phyloP scores from a whole-genome alignment of 2,888 invertebrate genomes.

The Lucinisca nassula region DNA sequence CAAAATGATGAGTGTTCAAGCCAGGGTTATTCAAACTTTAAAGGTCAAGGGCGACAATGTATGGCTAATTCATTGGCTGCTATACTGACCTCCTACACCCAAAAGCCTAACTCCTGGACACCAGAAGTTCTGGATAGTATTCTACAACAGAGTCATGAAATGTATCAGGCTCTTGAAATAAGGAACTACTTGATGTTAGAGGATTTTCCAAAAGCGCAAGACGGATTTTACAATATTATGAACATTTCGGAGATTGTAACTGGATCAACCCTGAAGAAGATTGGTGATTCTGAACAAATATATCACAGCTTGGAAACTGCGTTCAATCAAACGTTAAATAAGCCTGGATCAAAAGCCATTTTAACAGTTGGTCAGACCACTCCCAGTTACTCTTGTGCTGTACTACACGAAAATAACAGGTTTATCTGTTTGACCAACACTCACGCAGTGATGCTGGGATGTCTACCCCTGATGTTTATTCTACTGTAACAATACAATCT shows the following conservation, averaged over 20 bases:
- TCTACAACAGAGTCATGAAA: neutral
- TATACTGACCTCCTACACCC: neutral
- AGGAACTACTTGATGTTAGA: conserved; percentile 3
- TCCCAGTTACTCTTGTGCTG: conserved; percentile 21
- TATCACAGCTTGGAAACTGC: neutral
- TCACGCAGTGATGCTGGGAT: conserved; percentile 6
- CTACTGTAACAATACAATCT: neutral
- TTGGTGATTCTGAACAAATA: neutral
- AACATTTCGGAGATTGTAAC: neutral
- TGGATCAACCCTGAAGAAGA: conserved; percentile 17
- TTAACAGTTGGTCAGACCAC: conserved; percentile 8
- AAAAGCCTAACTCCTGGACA: conserved; percentile 3
- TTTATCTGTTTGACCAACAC: conserved; percentile 25
- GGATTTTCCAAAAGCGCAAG: neutral
- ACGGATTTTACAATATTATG: conserved; percentile 16
- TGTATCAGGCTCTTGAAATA: neutral
- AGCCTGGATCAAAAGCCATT: neutral
- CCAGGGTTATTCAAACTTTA: conserved; percentile 1
- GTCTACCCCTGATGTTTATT: neutral
- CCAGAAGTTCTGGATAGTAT: neutral
- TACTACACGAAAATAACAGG: neutral
- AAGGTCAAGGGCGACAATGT: conserved; percentile 17
- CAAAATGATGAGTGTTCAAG: neutral
- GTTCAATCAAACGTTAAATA: neutral
- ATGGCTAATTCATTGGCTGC: conserved; percentile 29